Percentiles rank a stretch among this genome's conserved stretches.
phyloP scores from a whole-genome alignment of 1,140 invertebrate genomes.

The Hypothenemus hampei region DNA sequence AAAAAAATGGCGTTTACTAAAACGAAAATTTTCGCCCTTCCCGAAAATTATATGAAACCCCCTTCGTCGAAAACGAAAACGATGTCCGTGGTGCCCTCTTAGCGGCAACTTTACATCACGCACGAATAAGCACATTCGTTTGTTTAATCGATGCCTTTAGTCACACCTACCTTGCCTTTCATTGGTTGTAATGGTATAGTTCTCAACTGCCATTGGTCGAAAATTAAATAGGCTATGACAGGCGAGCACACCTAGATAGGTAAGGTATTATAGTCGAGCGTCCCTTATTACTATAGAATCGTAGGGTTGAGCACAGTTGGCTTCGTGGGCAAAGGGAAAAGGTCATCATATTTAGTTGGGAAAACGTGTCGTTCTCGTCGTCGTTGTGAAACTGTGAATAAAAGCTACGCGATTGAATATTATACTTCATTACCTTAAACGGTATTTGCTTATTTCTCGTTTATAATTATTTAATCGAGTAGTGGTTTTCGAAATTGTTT shows the following conservation, averaged over 20 bases:
- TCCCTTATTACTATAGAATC: slow-evolving; percentile 32
- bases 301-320: slow-evolving; percentile 21
- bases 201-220: slow-evolving; percentile 29
- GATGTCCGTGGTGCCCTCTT: slow-evolving; percentile 40
- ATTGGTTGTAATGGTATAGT: slow-evolving; percentile 30
- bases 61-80: too few relatives aligned
- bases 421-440: slow-evolving; percentile 32
- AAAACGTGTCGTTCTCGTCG: slow-evolving; percentile 14
- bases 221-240: slow-evolving; percentile 28
- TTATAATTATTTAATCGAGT: slow-evolving; percentile 36
- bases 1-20: too few relatives aligned
- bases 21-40: too few relatives aligned
- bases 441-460: too few relatives aligned
- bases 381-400: slow-evolving; percentile 11
- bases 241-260: slow-evolving; percentile 40
- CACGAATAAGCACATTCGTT: slow-evolving; percentile 40
- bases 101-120: slow-evolving; percentile 39
- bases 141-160: slow-evolving; percentile 36
- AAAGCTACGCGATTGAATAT: slow-evolving; percentile 17
- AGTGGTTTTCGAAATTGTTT: slow-evolving; percentile 36
- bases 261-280: too few relatives aligned
- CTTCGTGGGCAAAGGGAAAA: slow-evolving; percentile 9
- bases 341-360: slow-evolving; percentile 17
- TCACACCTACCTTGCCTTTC: slow-evolving; percentile 24
- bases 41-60: too few relatives aligned